These are phyloP conservation scores for Tinamus major DNA, from an alignment of 2,797 vertebrate species.

Conservation along the genomic window DNA sequence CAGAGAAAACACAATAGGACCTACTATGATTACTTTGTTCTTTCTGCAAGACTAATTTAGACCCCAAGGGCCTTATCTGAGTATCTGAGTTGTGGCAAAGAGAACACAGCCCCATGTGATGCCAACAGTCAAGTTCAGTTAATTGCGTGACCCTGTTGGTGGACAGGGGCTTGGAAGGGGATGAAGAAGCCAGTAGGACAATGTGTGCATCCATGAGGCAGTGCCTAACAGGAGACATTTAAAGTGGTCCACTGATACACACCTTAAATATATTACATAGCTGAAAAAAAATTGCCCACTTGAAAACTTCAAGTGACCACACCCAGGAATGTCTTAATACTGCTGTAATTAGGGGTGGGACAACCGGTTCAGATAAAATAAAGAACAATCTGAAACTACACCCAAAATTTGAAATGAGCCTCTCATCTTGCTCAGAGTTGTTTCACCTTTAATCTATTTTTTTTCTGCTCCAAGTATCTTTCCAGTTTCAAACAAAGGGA, in stretches of 20 bases:
- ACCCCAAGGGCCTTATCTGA: neutral
- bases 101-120: neutral
- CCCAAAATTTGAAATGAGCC: constrained; percentile 55
- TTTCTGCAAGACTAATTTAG: neutral
- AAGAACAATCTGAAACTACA: constrained; percentile 67
- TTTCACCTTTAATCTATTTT: constrained; percentile 16
- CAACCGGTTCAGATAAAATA: constrained; percentile 65
- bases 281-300: constrained; percentile 52
- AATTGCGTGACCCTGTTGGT: neutral
- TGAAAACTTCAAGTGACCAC: constrained; percentile 44
- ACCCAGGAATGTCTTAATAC: constrained; percentile 63
- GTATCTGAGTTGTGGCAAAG: neutral
- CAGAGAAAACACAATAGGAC: neutral
- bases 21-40: neutral
- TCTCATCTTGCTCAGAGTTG: constrained; percentile 19
- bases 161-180: neutral
- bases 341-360: constrained; percentile 60
- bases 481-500: neutral
- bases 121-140: neutral
- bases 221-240: neutral
- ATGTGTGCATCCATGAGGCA: neutral
- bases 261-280: neutral
- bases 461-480: neutral
- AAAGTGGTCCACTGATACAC: constrained; percentile 6
- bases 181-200: neutral